These are phyloP conservation scores for Dendrolimus pini DNA, from an alignment of 2,888 invertebrate genomes.

Conservation along the genomic window DNA sequence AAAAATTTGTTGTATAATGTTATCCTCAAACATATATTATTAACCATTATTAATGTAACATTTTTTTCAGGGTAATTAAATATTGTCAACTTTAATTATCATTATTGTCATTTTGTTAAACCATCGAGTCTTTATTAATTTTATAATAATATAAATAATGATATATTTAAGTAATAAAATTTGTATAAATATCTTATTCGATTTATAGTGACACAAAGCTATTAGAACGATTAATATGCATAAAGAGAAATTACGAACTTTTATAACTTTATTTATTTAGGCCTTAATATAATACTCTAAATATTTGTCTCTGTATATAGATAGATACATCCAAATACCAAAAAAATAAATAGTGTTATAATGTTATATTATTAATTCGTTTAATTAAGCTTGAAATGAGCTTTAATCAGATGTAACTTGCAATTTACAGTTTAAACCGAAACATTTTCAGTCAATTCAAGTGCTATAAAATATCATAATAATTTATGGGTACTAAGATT, in stretches of 20 bases:
- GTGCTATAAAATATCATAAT: too few species aligned
- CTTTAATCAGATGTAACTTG: too few species aligned
- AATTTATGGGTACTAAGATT: too few species aligned
- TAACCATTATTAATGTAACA: too few species aligned
- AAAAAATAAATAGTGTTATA: background rate
- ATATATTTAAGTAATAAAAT: constrained; percentile 8
- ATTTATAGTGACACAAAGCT: constrained; percentile 1
- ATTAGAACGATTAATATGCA: constrained; percentile 2
- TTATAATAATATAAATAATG: too few species aligned
- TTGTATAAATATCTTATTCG: constrained; percentile 7
- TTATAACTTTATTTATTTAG: constrained; percentile 1
- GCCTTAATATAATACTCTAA: background rate
- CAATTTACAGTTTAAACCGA: too few species aligned
- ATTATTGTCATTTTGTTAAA: background rate
- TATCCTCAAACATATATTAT: too few species aligned
- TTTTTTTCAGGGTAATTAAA: background rate
- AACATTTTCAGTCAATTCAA: too few species aligned
- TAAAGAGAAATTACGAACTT: constrained; percentile 1
- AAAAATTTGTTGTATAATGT: too few species aligned
- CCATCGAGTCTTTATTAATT: too few species aligned
- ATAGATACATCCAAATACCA: background rate
- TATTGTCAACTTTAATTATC: background rate
- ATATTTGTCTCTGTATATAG: background rate
- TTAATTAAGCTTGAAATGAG: too few species aligned
- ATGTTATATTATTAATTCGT: too few species aligned